Evolutionary conservation across 1,140 invertebrate genomes (phyloP), one percentile per base, ranked within the genome.

Genomic region (Eueides isabella): DNA sequence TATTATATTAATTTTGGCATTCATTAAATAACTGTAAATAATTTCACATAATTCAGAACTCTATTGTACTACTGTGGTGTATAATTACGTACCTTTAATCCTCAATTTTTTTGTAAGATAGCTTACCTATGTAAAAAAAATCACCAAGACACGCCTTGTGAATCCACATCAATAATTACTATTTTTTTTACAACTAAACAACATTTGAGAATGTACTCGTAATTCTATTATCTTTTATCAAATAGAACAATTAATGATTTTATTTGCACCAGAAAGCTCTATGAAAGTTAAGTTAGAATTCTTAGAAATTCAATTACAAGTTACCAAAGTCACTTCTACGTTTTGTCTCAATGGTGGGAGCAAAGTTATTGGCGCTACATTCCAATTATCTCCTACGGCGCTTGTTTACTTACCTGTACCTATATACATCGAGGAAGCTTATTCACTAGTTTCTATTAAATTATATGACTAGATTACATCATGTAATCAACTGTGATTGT

Each of bases 221-320:
- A n/a, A n/a, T n/a, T n/a, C n/a, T n/a, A n/a, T n/a, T n/a, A n/a
- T n/a, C n/a, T n/a, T n/a, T n/a, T n/a, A n/a, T n/a, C n/a, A 55
- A 19, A 55, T 9, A 23, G 11, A 55, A 26, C 5, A n/a, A n/a
- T n/a, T n/a, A 2, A 19, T 19, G 3, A 31, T 63, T 62, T 62
- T 55, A 55, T 26, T 55, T 55, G 23, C 26, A 3, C 29, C 16
- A 31, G 61, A 63, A 31, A 63, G 5, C 31, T 63, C 28, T 30
- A 14, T 19, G 28, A 31, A 63, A 63, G 61, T 63, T 63, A 30
- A 63, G 29, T 30, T 26, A 30, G 26, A 68, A 61, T 44, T 48
- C 66, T 67, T 67, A 44, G 28, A 68, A 30, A 30, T 68, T 61
- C 67, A 61, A 68, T 61, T 68, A 68, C n/a, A 68, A 68, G n/a